phyloP scores from a whole-genome alignment of 2,113 vertebrate species.

The Chiloscyllium plagiosum region DNA sequence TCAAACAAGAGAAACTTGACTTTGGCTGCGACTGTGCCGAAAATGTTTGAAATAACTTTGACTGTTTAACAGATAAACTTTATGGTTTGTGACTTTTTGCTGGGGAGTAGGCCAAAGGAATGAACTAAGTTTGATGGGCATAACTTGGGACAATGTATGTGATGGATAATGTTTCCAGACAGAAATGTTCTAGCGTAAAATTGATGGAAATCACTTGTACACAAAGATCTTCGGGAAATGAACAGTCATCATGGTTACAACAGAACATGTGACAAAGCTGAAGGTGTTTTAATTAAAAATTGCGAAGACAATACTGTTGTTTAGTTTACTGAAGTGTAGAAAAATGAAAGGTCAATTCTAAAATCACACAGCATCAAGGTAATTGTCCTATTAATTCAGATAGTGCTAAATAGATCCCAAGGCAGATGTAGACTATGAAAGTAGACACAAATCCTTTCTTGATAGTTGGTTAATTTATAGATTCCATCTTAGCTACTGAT shows the following conservation, averaged over 20 bases:
- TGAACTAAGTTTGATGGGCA: neutral
- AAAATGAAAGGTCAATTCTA: neutral
- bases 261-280: neutral
- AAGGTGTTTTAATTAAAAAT: neutral
- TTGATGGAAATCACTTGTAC: neutral
- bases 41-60: neutral
- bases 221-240: neutral
- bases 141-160: neutral
- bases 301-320: neutral
- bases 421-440: too few relatives aligned
- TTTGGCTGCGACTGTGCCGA: neutral
- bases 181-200: neutral
- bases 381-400: neutral
- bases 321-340: neutral
- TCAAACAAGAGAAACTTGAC: neutral
- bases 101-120: neutral
- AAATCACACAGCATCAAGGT: neutral
- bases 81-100: neutral
- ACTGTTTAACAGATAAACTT: neutral
- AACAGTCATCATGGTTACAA: neutral
- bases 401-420: neutral
- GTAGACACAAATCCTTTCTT: too few relatives aligned
- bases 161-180: neutral
- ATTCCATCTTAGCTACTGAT: too few relatives aligned
- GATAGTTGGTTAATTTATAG: too few relatives aligned